Evolutionary conservation across 1,140 invertebrate genomes (phyloP).

Genomic region (Hyphantria cunea): DNA sequence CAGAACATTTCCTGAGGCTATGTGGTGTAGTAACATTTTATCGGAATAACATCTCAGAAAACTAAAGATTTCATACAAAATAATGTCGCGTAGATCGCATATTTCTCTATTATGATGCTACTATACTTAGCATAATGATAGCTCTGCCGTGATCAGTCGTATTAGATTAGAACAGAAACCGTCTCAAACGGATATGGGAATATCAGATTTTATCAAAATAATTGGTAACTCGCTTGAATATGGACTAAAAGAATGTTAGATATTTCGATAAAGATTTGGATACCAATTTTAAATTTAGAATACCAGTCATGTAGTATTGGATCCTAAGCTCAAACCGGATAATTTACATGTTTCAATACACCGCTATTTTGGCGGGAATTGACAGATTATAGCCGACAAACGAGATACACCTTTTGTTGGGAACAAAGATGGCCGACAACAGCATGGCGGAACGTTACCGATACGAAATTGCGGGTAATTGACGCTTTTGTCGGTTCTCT

Average conservation of each 20-base stretch:
- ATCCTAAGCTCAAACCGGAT: not conserved
- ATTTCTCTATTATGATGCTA: not conserved
- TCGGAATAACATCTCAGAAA: no score
- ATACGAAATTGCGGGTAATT: constrained; percentile 32
- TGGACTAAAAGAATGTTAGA: not conserved
- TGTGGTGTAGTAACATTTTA: no score
- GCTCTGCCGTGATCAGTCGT: not conserved
- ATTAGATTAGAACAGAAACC: not conserved
- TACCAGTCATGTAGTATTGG: not conserved
- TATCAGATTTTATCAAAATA: not conserved
- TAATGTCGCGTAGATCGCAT: not conserved
- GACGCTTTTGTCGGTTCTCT: constrained; percentile 20
- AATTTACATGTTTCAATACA: constrained; percentile 15
- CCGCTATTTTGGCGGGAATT: constrained; percentile 16
- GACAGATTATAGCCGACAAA: constrained; percentile 24
- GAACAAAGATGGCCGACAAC: constrained; percentile 24
- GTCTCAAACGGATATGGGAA: not conserved
- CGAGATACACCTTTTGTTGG: constrained; percentile 26
- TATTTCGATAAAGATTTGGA: not conserved
- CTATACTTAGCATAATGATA: not conserved
- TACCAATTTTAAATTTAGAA: not conserved
- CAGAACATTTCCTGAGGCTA: no score
- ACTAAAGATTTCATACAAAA: no score
- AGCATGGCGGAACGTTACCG: constrained; percentile 27
- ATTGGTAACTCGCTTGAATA: not conserved